These are phyloP conservation scores for Manduca sexta DNA, from an alignment of 1,140 invertebrate genomes.

Conservation along the genomic window DNA sequence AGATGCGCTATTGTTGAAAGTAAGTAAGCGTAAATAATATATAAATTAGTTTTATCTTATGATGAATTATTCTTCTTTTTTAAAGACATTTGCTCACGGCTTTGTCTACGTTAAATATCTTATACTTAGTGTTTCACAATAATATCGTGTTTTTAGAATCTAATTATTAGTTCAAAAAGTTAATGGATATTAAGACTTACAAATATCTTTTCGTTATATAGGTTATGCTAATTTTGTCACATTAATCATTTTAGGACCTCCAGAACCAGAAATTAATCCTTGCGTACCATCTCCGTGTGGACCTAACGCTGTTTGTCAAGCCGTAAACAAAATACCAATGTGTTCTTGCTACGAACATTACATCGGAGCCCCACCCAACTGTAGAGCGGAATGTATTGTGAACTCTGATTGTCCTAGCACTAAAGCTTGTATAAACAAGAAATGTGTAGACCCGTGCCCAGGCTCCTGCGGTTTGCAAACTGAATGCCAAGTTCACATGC, in stretches of 20 bases:
- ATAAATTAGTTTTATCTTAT: not conserved
- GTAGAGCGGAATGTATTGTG: conserved; percentile 82
- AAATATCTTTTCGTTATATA: too few species aligned
- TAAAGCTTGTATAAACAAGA: conserved; percentile 81
- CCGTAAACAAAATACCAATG: conserved; percentile 75
- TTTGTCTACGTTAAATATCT: too few species aligned
- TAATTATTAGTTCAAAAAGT: too few species aligned
- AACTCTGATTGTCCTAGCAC: conserved; percentile 81
- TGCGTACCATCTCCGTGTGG: conserved; percentile 84
- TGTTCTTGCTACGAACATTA: conserved; percentile 82
- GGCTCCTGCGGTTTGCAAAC: conserved; percentile 82
- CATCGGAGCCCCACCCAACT: conserved; percentile 82
- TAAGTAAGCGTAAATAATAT: conserved; percentile 21
- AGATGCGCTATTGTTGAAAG: conserved; percentile 67
- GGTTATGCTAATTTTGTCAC: too few species aligned
- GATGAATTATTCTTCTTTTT: not conserved
- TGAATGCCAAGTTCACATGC: conserved; percentile 81
- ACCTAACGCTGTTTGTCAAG: conserved; percentile 80
- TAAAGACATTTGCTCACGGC: too few species aligned
- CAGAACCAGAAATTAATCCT: conserved; percentile 71
- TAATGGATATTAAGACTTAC: not conserved
- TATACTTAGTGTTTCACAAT: too few species aligned
- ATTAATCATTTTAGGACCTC: conserved; percentile 30
- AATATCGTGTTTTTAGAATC: too few species aligned
- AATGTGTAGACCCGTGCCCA: conserved; percentile 82